These are phyloP conservation scores for Sebastes itinus DNA, from an alignment of 2,797 vertebrate species.

Conservation along the genomic window DNA sequence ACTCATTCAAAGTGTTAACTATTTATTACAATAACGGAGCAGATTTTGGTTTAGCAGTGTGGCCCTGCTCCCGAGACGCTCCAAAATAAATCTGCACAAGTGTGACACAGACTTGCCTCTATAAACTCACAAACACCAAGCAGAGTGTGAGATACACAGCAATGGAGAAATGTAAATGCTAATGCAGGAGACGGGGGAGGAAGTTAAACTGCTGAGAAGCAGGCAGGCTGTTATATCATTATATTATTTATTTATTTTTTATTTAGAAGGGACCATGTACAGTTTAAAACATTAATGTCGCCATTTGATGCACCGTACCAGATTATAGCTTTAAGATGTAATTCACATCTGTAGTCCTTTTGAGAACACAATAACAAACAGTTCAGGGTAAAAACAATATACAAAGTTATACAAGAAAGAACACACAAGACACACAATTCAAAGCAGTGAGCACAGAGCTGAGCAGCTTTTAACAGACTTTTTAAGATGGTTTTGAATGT, in stretches of 20 bases:
- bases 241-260: background rate
- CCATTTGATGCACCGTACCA: too few species aligned
- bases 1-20: background rate
- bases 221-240: background rate
- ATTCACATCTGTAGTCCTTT: too few species aligned
- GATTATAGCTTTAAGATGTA: background rate
- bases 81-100: background rate
- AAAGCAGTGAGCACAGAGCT: background rate
- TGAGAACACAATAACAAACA: too few species aligned
- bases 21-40: background rate
- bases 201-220: background rate
- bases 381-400: too few species aligned
- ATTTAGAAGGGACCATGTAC: background rate
- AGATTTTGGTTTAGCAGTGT: background rate
- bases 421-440: background rate
- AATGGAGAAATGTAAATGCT: conserved; percentile 48
- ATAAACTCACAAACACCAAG: conserved; percentile 1
- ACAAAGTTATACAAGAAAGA: too few species aligned
- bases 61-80: background rate
- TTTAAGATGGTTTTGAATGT: background rate
- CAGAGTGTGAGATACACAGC: background rate
- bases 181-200: conserved; percentile 9
- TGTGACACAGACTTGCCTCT: background rate
- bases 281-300: too few species aligned
- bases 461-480: background rate